A percentile compares a stretch with the other conserved stretches of the same genome.
Conservation (phyloP, 2,113 vertebrate genomes). For the Antidorcas marsupialis region DNA sequence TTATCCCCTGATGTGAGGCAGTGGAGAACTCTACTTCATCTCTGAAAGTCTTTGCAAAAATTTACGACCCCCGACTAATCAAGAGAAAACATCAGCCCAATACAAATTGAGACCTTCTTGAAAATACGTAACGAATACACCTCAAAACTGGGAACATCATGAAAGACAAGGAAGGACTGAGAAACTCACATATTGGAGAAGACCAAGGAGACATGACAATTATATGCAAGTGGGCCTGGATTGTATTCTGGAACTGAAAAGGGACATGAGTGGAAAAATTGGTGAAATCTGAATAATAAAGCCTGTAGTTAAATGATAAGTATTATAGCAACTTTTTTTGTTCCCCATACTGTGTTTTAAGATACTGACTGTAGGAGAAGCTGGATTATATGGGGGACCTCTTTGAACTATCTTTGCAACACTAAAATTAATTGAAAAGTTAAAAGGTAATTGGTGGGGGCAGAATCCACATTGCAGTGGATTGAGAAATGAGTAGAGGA, state of each 20-base stretch:
- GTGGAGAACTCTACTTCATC: not conserved
- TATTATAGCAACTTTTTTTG: not conserved
- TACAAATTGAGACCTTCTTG: not conserved
- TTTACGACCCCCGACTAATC: not conserved
- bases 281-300: not conserved
- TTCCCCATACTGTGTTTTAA: not conserved
- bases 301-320: not conserved
- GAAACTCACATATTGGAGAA: not conserved
- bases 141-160: not conserved
- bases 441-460: not conserved
- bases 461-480: not conserved
- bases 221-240: not conserved
- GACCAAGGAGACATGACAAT: not conserved
- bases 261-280: not conserved
- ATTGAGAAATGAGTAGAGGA: not conserved
- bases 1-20: not conserved
- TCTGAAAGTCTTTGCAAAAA: not conserved
- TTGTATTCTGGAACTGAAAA: not conserved
- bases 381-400: not conserved
- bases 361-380: not conserved
- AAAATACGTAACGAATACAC: not conserved
- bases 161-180: not conserved
- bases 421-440: not conserved
- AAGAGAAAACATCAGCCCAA: not conserved
- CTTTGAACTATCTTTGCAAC: not conserved